Percentiles rank a stretch among this genome's conserved stretches.
These are phyloP conservation scores for Riparia riparia DNA, from an alignment of 2,113 vertebrate species.

Conservation along the genomic window DNA sequence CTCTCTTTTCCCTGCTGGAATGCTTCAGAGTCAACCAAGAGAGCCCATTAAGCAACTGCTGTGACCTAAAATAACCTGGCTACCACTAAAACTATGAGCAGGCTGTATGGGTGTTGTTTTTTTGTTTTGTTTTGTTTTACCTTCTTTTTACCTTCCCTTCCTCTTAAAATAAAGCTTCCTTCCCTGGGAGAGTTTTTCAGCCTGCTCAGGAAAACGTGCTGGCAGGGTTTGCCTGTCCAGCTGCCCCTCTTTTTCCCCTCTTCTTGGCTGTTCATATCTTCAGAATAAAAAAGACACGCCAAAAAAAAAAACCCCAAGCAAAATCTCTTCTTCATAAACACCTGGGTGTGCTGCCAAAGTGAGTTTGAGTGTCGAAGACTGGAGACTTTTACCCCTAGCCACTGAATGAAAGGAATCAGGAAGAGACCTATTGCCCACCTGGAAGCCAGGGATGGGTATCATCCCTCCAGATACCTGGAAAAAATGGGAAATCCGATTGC, in stretches of 20 bases:
- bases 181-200: background rate
- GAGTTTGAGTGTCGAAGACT: background rate
- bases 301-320: background rate
- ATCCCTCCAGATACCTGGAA: background rate
- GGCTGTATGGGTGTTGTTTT: background rate
- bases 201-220: background rate
- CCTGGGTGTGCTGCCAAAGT: background rate
- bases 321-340: fast-evolving
- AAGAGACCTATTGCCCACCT: background rate
- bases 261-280: background rate
- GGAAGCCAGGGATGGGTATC: background rate
- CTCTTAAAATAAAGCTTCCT: background rate
- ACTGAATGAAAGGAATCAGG: background rate
- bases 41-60: slow-evolving; percentile 39
- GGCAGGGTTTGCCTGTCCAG: background rate
- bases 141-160: background rate
- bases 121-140: background rate
- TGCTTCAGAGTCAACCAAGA: background rate
- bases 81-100: background rate
- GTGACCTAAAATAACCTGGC: slow-evolving; percentile 20
- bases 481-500: background rate
- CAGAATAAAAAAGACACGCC: background rate
- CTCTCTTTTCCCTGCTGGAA: slow-evolving; percentile 42
- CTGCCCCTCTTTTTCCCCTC: background rate
- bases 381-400: background rate